Conservation (phyloP, 2,888 invertebrate species). For the Hydrotaea cyrtoneurina region DNA sequence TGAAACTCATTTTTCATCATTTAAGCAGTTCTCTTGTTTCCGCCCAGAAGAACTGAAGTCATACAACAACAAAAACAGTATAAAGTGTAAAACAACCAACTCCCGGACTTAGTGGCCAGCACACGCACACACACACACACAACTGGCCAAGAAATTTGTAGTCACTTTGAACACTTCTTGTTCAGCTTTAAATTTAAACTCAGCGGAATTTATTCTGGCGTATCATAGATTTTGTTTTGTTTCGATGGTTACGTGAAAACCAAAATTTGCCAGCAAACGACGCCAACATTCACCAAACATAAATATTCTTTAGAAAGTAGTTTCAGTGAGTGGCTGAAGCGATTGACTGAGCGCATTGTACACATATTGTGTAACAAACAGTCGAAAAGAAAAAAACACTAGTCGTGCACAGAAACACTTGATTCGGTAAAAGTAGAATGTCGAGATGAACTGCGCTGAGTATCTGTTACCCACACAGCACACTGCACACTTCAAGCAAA, state of each 20-base stretch:
- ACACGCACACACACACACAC: not conserved
- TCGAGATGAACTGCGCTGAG: not conserved
- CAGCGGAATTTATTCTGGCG: not conserved
- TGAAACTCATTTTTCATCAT: constrained; percentile 24
- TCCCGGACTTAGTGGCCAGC: not conserved
- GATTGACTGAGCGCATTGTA: not conserved
- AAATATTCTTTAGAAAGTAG: constrained; percentile 44
- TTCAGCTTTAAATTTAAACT: not conserved
- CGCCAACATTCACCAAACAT: constrained; percentile 3
- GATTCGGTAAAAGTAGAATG: not conserved
- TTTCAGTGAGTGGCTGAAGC: not conserved
- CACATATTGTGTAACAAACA: not conserved
- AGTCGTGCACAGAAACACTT: not conserved
- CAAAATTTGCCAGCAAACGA: not conserved
- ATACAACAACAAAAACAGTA: not conserved
- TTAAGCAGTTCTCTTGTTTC: not conserved
- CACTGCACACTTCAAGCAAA: not conserved
- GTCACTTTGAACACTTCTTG: not conserved
- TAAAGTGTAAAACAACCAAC: not conserved
- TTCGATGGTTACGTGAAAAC: not conserved
- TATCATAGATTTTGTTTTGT: not conserved
- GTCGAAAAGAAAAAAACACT: not conserved
- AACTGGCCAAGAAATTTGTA: not conserved
- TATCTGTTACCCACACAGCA: constrained; percentile 5
- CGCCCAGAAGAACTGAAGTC: not conserved